phyloP scores from a whole-genome alignment of 2,797 vertebrate genomes.

The Miichthys miiuy region DNA sequence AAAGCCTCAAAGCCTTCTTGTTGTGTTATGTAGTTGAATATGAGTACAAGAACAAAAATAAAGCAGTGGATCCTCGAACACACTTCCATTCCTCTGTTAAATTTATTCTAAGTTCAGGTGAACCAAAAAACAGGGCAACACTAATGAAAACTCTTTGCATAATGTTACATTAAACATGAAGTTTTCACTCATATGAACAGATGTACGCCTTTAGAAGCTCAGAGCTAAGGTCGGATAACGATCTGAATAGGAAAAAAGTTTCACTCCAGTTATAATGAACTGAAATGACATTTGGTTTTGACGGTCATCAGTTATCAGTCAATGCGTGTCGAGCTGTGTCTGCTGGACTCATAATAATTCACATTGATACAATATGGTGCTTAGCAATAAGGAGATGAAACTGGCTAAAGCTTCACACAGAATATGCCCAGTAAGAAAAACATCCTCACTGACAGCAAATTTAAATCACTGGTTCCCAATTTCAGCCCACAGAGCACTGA shows the following conservation, averaged over 20 bases:
- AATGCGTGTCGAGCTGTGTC: background rate
- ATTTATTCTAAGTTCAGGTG: background rate
- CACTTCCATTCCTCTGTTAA: background rate
- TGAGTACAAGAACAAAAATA: background rate
- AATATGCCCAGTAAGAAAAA: slow-evolving; percentile 4
- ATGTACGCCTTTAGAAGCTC: background rate
- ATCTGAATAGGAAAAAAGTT: background rate
- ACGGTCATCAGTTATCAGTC: background rate
- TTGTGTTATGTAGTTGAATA: slow-evolving; percentile 2
- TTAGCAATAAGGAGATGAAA: background rate
- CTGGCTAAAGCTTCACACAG: background rate
- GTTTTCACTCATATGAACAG: background rate
- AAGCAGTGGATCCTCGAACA: background rate
- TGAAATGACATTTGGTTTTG: slow-evolving; percentile 10
- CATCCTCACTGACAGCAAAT: slow-evolving; percentile 6
- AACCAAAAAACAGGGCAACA: background rate
- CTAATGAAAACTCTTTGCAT: background rate
- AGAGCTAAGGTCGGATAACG: background rate
- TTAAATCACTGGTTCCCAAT: slow-evolving; percentile 14
- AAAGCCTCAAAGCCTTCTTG: background rate
- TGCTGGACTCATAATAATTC: background rate
- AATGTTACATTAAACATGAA: background rate
- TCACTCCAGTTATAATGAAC: background rate
- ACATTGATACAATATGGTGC: background rate
- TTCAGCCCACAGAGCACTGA: slow-evolving; percentile 25